Base-by-base conservation (phyloP, 1,140 invertebrate genomes). In the Vanessa atalanta region DNA sequence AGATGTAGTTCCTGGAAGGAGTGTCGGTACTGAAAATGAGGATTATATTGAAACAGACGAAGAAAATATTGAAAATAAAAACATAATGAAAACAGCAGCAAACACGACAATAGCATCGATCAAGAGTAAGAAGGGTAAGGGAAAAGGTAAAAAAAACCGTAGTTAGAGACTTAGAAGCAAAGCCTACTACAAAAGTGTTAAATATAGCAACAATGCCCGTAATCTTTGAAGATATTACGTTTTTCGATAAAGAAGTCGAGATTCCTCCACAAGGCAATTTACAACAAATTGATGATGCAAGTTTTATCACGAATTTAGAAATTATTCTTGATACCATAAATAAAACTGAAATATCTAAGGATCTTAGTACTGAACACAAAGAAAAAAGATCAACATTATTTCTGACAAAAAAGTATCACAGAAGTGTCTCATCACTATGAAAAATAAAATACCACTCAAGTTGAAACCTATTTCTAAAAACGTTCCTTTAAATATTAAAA, bases 261-360 rank as follows among this genome's bases (percentile, higher is more conserved):
- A 51, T 51, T n/a, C 50, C 50, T 51, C 50, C 50, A 51, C 50
- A 51, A 51, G 50, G 50, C 50, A 51, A 51, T 51, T n/a, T 51
- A 51, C 50, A 51, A 15, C 50, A 51, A 51, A 51, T 51, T 51
- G 50, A 51, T 51, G 50, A 51, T 51, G 50, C 11, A 51, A 51
- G 50, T 51, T 51, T 51, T 51, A 51, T 51, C 50, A 51, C 11
- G 50, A 51, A 51, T 51, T 51, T 51, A 12, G 50, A 51, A 12
- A 11, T 51, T 15, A 51, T 51, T 51, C 11, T 13, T 50, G 48
- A 50, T 50, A 50, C 48, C 48, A 50, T 50, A 50, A 50, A 50
- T 50, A 50, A 50, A 50, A 50, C 7, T 50, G 48, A 50, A 9
- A 50, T 50, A 50, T 50, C 48, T 47, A 53, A 16, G 51, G 51